Percentiles rank a stretch among this genome's conserved stretches.
phyloP scores from a whole-genome alignment of 2,113 vertebrate genomes.

The Corvus cornix region DNA sequence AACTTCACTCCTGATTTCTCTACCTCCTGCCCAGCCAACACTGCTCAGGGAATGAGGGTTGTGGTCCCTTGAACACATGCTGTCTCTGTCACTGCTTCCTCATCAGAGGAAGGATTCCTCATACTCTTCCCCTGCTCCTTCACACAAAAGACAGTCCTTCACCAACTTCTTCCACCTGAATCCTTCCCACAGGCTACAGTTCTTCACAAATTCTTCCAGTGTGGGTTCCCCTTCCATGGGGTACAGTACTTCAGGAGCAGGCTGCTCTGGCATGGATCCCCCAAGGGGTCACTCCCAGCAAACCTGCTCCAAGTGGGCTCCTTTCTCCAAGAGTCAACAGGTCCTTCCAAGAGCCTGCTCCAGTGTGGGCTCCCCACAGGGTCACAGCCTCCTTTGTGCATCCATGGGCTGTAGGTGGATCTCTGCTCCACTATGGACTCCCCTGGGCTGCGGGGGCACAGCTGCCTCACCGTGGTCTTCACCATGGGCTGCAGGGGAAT shows the following conservation, averaged over 20 bases:
- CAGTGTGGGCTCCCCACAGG: accelerated
- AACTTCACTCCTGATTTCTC: not conserved
- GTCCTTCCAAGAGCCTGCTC: not conserved
- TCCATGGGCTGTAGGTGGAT: not conserved
- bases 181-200: not conserved
- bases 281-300: not conserved
- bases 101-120: not conserved
- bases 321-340: not conserved
- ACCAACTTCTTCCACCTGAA: not conserved
- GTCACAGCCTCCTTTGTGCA: not conserved
- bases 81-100: not conserved
- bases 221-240: not conserved
- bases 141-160: not conserved
- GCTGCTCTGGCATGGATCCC: not conserved
- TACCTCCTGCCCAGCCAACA: not conserved
- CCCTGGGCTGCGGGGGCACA: accelerated
- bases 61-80: not conserved
- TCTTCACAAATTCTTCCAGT: not conserved
- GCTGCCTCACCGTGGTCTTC: accelerated
- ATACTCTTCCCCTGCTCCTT: not conserved
- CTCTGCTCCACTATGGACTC: not conserved
- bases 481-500: accelerated
- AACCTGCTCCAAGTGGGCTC: not conserved
- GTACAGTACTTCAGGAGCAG: not conserved
- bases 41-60: not conserved